These are phyloP conservation scores for Penaeus monodon DNA, from an alignment of 2,888 invertebrate species.

Conservation along the genomic window DNA sequence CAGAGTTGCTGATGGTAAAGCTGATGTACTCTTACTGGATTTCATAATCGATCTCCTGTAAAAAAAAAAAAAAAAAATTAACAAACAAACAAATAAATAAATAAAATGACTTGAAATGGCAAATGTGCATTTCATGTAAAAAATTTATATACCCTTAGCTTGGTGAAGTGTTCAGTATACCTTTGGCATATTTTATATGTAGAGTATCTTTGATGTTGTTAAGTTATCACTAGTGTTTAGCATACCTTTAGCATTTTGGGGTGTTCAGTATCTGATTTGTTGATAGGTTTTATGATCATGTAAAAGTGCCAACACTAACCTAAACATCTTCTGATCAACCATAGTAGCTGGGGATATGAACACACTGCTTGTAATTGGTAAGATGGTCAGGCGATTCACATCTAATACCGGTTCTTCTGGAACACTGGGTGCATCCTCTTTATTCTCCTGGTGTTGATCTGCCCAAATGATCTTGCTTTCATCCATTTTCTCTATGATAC, in stretches of 20 bases:
- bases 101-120: neutral
- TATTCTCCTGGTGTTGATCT: constrained; percentile 41
- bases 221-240: too few species aligned
- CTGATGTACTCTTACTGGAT: constrained; percentile 13
- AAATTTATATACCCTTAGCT: neutral
- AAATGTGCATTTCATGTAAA: neutral
- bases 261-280: too few species aligned
- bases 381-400: constrained; percentile 5
- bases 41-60: constrained; percentile 52
- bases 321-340: constrained; percentile 13
- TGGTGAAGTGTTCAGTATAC: too few species aligned
- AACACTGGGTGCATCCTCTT: neutral
- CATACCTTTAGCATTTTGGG: too few species aligned
- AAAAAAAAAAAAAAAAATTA: neutral
- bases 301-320: neutral
- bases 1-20: neutral
- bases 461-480: constrained; percentile 56
- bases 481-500: constrained; percentile 46
- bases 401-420: neutral
- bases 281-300: too few species aligned
- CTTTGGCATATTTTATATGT: too few species aligned
- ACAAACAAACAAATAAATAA: neutral
- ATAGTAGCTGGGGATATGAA: constrained; percentile 32
- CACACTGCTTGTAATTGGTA: constrained; percentile 3
- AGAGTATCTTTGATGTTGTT: too few species aligned